A percentile compares a stretch with the other conserved stretches of the same genome.
Conservation (phyloP, 2,888 invertebrate genomes). For the Drosophila paranaensis region DNA sequence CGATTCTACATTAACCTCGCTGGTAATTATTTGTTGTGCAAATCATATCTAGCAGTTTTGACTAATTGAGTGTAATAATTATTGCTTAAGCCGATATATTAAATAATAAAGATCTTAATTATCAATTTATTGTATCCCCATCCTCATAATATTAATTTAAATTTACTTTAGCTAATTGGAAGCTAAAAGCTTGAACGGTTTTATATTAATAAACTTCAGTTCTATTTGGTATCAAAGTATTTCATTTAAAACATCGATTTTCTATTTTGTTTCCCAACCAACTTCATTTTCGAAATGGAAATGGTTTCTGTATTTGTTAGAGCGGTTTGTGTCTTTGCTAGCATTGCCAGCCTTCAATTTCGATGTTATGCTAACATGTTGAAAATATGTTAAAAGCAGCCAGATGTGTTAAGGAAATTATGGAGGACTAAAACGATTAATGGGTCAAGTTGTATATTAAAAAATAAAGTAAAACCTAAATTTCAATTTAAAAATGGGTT, state of each 20-base stretch:
- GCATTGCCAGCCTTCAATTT: conserved; percentile 26
- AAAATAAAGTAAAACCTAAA: background rate
- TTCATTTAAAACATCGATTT: background rate
- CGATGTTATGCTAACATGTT: background rate
- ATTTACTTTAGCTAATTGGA: background rate
- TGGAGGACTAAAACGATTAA: background rate
- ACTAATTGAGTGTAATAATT: background rate
- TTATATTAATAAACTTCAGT: background rate
- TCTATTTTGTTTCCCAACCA: background rate
- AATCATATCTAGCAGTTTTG: background rate
- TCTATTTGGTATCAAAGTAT: background rate
- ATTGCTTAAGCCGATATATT: background rate
- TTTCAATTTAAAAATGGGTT: background rate
- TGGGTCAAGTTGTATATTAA: background rate
- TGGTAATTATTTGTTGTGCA: background rate
- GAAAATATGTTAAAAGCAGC: background rate
- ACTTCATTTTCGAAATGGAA: background rate
- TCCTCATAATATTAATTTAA: background rate
- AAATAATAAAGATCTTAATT: background rate
- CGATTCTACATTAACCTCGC: background rate
- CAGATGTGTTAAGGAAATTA: too few species aligned
- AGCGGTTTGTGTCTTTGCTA: conserved; percentile 19
- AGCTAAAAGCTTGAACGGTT: too few species aligned
- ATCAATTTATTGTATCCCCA: too few species aligned
- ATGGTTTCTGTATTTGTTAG: background rate